Conservation (phyloP, 1,140 invertebrate species). For the Prorops nasuta region DNA sequence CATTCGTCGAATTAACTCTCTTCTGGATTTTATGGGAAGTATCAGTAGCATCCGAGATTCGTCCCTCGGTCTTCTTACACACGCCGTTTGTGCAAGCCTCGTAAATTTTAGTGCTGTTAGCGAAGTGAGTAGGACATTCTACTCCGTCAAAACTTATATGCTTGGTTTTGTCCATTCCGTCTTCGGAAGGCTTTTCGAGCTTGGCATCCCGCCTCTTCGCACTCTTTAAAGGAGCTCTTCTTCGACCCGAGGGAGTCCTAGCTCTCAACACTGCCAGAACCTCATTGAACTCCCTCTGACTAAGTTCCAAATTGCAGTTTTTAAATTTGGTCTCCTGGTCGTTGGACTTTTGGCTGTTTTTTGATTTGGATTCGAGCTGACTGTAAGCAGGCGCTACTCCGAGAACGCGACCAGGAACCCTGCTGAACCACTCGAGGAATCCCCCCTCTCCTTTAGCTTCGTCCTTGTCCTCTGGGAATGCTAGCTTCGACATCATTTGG, state of each 20-base stretch:
- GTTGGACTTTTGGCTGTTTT: too few relatives aligned
- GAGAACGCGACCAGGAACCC: conserved; percentile 39
- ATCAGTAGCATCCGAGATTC: too few relatives aligned
- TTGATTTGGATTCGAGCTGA: conserved; percentile 27
- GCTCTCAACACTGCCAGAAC: conserved; percentile 53
- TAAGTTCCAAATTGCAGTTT: conserved; percentile 52
- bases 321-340: conserved; percentile 34
- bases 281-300: conserved; percentile 54
- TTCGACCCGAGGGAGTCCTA: conserved; percentile 36
- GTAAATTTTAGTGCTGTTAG: conserved; percentile 13
- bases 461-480: conserved; percentile 39
- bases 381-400: conserved; percentile 21
- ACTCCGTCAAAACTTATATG: conserved; percentile 1
- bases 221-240: conserved; percentile 31
- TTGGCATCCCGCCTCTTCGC: conserved; percentile 32
- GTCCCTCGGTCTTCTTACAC: conserved; percentile 24
- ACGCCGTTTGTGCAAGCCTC: conserved; percentile 15
- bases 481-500: conserved; percentile 43
- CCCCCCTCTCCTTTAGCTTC: conserved; percentile 37
- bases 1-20: background rate
- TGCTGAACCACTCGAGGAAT: conserved; percentile 47
- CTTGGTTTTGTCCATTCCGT: background rate
- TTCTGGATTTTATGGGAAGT: too few relatives aligned
- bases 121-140: conserved; percentile 8
- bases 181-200: conserved; percentile 23